These are phyloP conservation scores for Pollimyrus isidori DNA, from an alignment of 2,113 vertebrate species.

Conservation along the genomic window DNA sequence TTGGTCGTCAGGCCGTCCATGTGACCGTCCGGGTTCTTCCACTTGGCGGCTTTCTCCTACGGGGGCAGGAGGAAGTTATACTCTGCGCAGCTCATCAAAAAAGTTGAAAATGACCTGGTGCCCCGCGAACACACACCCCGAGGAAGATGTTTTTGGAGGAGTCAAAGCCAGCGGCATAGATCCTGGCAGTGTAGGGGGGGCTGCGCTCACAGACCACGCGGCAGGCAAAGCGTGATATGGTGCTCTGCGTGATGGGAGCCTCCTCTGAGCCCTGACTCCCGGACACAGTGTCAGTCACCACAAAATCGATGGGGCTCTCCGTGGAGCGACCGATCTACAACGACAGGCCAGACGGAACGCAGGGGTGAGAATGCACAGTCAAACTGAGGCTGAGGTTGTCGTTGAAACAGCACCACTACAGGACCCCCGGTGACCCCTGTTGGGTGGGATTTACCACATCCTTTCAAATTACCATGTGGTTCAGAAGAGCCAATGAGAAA, in stretches of 20 bases:
- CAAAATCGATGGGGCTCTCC: constrained; percentile 96
- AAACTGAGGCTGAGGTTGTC: background rate
- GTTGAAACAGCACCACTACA: background rate
- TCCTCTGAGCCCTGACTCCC: constrained; percentile 81
- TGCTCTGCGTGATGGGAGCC: constrained; percentile 90
- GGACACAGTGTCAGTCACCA: constrained; percentile 92
- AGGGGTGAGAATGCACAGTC: background rate
- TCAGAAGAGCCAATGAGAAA: background rate
- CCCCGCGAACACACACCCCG: constrained; percentile 66
- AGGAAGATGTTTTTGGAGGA: constrained; percentile 99
- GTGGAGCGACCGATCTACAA: constrained; percentile 89
- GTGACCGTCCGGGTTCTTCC: constrained; percentile 97
- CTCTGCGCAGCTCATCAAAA: background rate
- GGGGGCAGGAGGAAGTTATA: background rate
- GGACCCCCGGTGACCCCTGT: background rate
- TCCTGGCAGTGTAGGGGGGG: constrained; percentile 82
- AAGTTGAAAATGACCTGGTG: background rate
- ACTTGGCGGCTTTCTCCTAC: constrained; percentile 96
- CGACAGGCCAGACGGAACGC: background rate
- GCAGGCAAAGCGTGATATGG: constrained; percentile 95
- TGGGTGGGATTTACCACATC: background rate
- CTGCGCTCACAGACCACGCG: constrained; percentile 87
- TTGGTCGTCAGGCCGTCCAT: constrained; percentile 98
- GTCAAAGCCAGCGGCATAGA: constrained; percentile 95
- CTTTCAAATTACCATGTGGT: background rate